A percentile compares a stretch with the other conserved stretches of the same genome.
These are phyloP conservation scores for Scortum barcoo DNA, from an alignment of 2,113 vertebrate species.

Conservation along the genomic window DNA sequence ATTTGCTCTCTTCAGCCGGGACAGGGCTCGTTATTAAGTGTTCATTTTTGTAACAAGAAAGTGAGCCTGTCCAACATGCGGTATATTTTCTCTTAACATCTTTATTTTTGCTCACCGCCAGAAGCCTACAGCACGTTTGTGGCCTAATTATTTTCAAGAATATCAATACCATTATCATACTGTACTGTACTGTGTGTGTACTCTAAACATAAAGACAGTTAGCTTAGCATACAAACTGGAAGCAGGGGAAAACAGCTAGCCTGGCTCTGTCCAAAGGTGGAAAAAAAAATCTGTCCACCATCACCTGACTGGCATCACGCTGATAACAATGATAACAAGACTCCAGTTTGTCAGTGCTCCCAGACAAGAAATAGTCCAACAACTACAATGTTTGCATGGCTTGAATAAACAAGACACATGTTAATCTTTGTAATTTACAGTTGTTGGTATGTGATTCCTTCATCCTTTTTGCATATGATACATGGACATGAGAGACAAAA, in stretches of 20 bases:
- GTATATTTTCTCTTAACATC: not conserved
- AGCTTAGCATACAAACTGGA: slow-evolving; percentile 3
- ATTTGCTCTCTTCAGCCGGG: slow-evolving; percentile 17
- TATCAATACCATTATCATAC: not conserved
- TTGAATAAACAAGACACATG: not conserved
- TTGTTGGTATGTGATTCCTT: not conserved
- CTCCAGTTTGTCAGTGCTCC: not conserved
- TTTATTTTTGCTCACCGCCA: not conserved
- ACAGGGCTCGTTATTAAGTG: slow-evolving; percentile 48
- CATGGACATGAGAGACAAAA: too few relatives aligned
- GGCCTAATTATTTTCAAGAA: slow-evolving; percentile 19
- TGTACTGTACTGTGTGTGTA: too few relatives aligned
- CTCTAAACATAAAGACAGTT: not conserved
- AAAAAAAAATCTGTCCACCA: not conserved
- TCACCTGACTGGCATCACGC: not conserved
- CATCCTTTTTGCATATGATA: not conserved
- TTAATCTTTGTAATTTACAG: not conserved
- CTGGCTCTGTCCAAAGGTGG: not conserved
- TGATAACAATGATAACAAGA: not conserved
- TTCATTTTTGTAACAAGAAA: slow-evolving; percentile 50
- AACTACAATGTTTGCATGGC: too few relatives aligned
- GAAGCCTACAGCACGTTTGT: slow-evolving; percentile 2
- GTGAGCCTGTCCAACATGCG: not conserved
- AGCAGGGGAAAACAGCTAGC: not conserved
- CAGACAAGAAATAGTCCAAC: not conserved